Evolutionary conservation across 1,140 invertebrate genomes (phyloP), one percentile per base, ranked within the genome.

Genomic region (Cherax destructor): DNA sequence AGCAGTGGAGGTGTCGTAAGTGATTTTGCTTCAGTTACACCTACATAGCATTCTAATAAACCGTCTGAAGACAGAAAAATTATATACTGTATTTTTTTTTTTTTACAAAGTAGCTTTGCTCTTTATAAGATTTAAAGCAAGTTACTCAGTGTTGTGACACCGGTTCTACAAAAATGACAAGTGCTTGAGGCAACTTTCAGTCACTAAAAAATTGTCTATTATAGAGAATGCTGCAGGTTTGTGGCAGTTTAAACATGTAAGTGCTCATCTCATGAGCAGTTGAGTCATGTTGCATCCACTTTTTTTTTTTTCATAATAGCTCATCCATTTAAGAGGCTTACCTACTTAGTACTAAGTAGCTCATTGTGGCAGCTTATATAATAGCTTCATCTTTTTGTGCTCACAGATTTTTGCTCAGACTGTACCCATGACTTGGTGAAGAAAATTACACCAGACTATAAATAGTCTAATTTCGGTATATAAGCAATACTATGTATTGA

Each of bases 1-100:
- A 74, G 85, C 41, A 18, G 21, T 24, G 74, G 52, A 18, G 85
- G 74, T 30, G 50, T 83, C 9, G 80, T 83, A 59, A 83, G 52
- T 30, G 80, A 61, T 49, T 83, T 52, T 83, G 52, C 52, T 30
- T 59, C 80, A 21, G 56, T 30, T 11, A 18, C n/a, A 21, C 80
- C 50, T 52, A 83, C 80, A 83, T 83, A 83, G 24, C 80, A 83
- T 6, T 30, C 24, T 74, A 10, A 41, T 3, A 74, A 30, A 74
- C n/a, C 21, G 30, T n/a, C n/a, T 74, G 6, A 74, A 74, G 69
- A 30, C 69, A 24, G n/a, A n/a, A n/a, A n/a, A n/a, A n/a, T n/a
- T n/a, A n/a, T n/a, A n/a, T n/a, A n/a, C n/a, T n/a, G n/a, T n/a
- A n/a, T 9, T 74, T n/a, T 6, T 11, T 65, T 74, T 30, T 9